Conservation (phyloP, 2,888 invertebrate genomes). For the Amblyteles armatorius region DNA sequence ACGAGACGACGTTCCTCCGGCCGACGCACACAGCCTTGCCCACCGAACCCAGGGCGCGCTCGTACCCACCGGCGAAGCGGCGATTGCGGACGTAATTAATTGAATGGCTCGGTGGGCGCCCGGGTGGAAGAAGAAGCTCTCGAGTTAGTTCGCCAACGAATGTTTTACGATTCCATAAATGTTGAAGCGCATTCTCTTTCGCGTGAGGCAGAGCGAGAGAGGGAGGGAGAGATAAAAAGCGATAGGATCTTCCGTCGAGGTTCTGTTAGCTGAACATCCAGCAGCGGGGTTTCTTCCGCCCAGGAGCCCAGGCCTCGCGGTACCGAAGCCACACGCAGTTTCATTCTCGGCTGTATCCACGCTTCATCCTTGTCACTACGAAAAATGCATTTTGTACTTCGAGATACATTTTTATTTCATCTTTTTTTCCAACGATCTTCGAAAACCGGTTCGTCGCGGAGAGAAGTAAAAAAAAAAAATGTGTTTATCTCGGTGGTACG, state of each 20-base stretch:
- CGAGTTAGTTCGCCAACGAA: conserved; percentile 42
- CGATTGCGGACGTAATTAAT: conserved; percentile 49
- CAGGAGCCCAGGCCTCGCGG: conserved; percentile 9
- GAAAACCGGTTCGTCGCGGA: background rate
- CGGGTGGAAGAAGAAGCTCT: conserved; percentile 30
- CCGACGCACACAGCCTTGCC: background rate
- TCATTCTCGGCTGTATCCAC: conserved; percentile 15
- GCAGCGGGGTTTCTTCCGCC: conserved; percentile 49
- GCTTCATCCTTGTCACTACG: conserved; percentile 19
- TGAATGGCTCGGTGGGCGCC: conserved; percentile 52
- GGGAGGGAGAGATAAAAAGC: conserved; percentile 8
- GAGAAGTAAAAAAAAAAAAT: conserved; percentile 1
- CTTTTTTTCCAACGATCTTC: background rate
- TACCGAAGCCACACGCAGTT: conserved; percentile 32
- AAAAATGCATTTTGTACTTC: conserved; percentile 26
- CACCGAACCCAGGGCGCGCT: conserved; percentile 27
- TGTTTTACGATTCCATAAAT: conserved; percentile 56
- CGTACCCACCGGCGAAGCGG: conserved; percentile 11
- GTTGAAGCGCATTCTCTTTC: conserved; percentile 42
- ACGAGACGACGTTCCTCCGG: conserved; percentile 12
- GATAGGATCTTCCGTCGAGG: conserved; percentile 39
- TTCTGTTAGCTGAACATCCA: conserved; percentile 44
- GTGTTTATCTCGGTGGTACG: conserved; percentile 7
- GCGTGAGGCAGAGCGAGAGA: conserved; percentile 6
- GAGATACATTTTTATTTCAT: background rate